Conservation (phyloP, 2,888 invertebrate genomes). For the Hirtodrosophila confusa region DNA sequence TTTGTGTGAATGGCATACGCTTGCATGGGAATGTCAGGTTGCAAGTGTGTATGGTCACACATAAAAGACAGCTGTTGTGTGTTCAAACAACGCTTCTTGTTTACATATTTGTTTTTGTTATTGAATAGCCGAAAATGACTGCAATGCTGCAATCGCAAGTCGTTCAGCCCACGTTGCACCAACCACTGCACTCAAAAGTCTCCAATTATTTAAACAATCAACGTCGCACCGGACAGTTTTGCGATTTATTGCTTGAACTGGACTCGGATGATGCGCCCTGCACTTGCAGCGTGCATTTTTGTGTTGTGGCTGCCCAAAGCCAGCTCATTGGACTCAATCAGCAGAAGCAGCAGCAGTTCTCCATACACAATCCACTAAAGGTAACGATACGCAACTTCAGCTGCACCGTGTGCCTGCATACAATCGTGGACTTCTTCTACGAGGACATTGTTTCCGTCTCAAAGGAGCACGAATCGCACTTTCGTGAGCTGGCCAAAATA, state of each 20-base stretch:
- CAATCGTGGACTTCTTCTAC: conserved; percentile 82
- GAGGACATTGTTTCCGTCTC: conserved; percentile 81
- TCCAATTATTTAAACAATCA: conserved; percentile 82
- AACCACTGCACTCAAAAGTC: conserved; percentile 82
- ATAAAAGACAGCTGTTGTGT: conserved; percentile 29
- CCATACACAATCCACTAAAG: conserved; percentile 82
- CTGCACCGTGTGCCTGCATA: conserved; percentile 79
- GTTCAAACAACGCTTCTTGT: conserved; percentile 20
- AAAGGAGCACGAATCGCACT: conserved; percentile 81
- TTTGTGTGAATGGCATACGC: conserved; percentile 7
- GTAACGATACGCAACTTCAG: conserved; percentile 81
- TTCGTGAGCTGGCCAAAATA: conserved; percentile 81
- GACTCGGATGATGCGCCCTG: conserved; percentile 64
- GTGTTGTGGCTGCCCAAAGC: conserved; percentile 83
- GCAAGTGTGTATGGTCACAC: not conserved
- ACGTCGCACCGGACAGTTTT: conserved; percentile 80
- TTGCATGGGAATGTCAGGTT: conserved; percentile 19
- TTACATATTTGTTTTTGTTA: conserved; percentile 17
- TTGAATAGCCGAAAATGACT: not conserved
- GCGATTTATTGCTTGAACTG: conserved; percentile 76
- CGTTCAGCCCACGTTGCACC: conserved; percentile 73
- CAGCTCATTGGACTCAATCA: conserved; percentile 76
- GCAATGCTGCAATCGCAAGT: conserved; percentile 42
- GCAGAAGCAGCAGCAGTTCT: conserved; percentile 81
- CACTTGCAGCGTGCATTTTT: conserved; percentile 77